phyloP scores from a whole-genome alignment of 2,113 vertebrate species.

The Phalacrocorax aristotelis region DNA sequence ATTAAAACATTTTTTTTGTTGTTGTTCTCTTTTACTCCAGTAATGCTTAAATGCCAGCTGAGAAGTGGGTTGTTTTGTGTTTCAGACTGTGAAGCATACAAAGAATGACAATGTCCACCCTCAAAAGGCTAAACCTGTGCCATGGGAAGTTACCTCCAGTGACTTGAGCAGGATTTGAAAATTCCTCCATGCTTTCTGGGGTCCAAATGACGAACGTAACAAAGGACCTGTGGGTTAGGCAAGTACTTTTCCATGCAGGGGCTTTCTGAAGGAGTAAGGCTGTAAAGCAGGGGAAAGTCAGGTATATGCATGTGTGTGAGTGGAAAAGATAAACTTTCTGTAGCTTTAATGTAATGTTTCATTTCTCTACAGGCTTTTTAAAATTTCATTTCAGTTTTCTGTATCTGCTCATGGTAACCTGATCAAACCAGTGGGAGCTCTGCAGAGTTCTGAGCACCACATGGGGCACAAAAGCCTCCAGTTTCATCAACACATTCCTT shows the following conservation, averaged over 20 bases:
- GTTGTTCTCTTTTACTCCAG: background rate
- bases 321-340: background rate
- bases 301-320: background rate
- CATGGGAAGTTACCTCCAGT: background rate
- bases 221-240: background rate
- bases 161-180: background rate
- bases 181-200: background rate
- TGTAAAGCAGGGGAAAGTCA: background rate
- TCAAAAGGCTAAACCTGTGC: background rate
- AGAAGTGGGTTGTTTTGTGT: background rate
- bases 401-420: background rate
- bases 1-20: background rate
- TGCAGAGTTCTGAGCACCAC: background rate
- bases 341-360: background rate
- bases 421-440: constrained; percentile 9
- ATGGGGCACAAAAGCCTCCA: background rate
- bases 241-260: background rate
- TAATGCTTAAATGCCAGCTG: background rate
- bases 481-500: background rate
- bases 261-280: background rate
- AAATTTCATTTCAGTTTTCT: background rate
- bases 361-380: background rate
- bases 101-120: background rate
- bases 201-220: background rate
- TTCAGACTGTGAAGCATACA: background rate